phyloP scores from a whole-genome alignment of 2,113 vertebrate genomes.

The Salvelinus namaycush region DNA sequence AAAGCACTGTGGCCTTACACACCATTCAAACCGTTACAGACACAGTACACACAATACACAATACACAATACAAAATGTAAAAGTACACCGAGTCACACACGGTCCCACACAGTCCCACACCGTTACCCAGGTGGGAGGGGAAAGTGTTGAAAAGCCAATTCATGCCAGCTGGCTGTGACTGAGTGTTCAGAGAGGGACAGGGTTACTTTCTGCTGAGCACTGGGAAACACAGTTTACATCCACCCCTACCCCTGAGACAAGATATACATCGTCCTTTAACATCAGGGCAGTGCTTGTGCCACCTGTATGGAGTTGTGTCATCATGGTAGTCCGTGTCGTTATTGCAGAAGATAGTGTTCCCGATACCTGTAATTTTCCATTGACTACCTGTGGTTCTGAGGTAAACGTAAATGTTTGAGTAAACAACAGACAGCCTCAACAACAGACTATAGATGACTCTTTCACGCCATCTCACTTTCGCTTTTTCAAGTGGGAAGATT shows the following conservation, averaged over 20 bases:
- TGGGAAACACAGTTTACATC: conserved; percentile 40
- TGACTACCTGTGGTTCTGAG: conserved; percentile 27
- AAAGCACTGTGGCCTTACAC: background rate
- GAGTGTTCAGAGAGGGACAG: conserved; percentile 11
- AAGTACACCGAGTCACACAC: no score
- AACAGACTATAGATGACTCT: background rate
- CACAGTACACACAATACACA: background rate
- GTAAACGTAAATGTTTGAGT: no score
- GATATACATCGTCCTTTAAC: no score
- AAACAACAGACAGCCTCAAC: background rate
- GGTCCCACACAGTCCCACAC: no score
- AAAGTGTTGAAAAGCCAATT: conserved; percentile 54
- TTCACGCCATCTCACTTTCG: background rate
- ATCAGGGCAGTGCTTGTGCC: background rate
- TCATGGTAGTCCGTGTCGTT: background rate
- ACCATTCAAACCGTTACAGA: background rate
- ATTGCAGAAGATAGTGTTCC: background rate
- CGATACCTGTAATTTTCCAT: conserved; percentile 47
- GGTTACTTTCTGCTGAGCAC: conserved; percentile 59
- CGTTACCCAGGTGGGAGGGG: conserved; percentile 5
- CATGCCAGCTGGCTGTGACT: conserved; percentile 46
- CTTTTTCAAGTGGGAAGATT: background rate
- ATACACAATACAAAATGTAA: no score
- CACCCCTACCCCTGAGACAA: background rate
- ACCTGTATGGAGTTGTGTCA: no score